Conservation (phyloP, 2,888 invertebrate genomes). For the Philhelius pedissequus region DNA sequence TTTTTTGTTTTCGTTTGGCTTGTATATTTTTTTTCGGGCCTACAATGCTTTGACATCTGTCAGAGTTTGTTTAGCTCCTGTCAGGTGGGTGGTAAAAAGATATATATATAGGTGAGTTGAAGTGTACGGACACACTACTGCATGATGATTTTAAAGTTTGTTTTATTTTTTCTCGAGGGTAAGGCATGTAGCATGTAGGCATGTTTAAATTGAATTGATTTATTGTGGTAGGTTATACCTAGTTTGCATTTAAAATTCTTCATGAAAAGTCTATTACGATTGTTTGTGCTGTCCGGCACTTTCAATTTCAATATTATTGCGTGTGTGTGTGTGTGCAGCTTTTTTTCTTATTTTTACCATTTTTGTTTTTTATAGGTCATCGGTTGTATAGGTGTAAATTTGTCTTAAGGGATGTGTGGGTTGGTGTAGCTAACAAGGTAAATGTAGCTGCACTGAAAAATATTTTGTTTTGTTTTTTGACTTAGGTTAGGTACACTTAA, state of each 20-base stretch:
- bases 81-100: slow-evolving; percentile 19
- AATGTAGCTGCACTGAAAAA: not conserved
- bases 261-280: not conserved
- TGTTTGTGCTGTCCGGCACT: slow-evolving; percentile 14
- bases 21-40: not conserved
- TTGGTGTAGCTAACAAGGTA: not conserved
- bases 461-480: no score
- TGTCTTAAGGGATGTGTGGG: not conserved
- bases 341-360: not conserved
- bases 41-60: slow-evolving; percentile 1
- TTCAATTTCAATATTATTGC: slow-evolving; percentile 54
- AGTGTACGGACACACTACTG: not conserved
- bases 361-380: not conserved
- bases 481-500: no score
- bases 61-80: slow-evolving; percentile 5
- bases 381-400: not conserved
- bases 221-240: slow-evolving; percentile 13
- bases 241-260: slow-evolving; percentile 20
- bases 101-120: slow-evolving; percentile 43
- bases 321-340: not conserved
- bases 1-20: not conserved
- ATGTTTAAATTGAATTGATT: slow-evolving; percentile 22
- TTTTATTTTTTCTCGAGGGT: not conserved
- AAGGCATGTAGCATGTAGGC: not conserved
- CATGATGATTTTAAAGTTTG: slow-evolving; percentile 25